A percentile compares a stretch with the other conserved stretches of the same genome.
Conservation (phyloP, 2,113 vertebrate genomes). For the Ptilonorhynchus violaceus region DNA sequence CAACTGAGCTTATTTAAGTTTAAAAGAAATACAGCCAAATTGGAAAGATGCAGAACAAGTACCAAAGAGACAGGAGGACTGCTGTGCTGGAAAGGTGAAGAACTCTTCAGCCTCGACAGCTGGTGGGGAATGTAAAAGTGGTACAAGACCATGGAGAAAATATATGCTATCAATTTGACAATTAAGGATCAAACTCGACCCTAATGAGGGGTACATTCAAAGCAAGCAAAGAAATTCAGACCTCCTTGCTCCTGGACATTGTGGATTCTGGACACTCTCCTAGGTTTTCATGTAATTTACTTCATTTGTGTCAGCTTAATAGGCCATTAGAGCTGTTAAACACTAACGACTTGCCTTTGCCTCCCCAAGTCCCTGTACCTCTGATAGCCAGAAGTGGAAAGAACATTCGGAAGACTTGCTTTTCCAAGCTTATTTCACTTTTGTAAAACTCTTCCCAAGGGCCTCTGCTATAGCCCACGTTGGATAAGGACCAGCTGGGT, state of each 20-base stretch:
- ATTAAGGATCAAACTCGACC: not conserved
- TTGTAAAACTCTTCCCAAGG: not conserved
- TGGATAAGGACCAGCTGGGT: not conserved
- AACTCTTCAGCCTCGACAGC: not conserved
- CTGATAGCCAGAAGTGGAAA: not conserved
- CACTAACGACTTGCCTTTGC: not conserved
- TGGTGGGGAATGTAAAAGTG: not conserved
- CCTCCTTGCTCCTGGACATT: not conserved
- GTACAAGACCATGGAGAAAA: rapidly evolving
- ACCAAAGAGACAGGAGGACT: not conserved
- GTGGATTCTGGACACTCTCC: not conserved
- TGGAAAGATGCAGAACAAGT: not conserved
- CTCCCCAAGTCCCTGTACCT: not conserved
- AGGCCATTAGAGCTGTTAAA: not conserved
- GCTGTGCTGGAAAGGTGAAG: not conserved
- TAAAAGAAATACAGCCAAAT: not conserved
- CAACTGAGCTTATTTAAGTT: not conserved
- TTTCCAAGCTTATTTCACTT: not conserved
- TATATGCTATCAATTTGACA: not conserved
- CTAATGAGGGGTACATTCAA: not conserved
- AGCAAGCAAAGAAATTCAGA: not conserved
- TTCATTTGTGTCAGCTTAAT: not conserved
- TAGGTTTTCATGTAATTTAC: not conserved
- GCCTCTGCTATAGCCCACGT: not conserved
- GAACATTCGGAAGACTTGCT: not conserved